Conservation (phyloP, 1,140 invertebrate genomes). For the Drosophila nasuta region DNA sequence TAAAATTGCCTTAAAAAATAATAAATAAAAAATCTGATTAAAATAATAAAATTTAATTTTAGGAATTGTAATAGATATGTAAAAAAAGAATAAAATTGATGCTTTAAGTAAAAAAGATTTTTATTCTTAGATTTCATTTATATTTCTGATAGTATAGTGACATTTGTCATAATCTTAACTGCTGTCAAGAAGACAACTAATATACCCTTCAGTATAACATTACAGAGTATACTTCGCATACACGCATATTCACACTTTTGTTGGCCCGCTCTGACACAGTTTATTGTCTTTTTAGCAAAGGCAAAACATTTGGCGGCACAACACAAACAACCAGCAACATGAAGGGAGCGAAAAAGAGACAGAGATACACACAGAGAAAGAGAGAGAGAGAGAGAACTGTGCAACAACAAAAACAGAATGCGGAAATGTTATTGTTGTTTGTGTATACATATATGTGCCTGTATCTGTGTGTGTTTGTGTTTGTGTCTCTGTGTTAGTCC, state of each 20-base stretch:
- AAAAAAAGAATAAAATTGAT: no score
- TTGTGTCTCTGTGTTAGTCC: conserved; percentile 12
- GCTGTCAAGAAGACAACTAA: not conserved
- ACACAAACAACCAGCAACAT: conserved; percentile 46
- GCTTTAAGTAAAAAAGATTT: no score
- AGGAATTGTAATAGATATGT: no score
- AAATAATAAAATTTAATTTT: no score
- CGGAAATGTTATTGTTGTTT: conserved; percentile 59
- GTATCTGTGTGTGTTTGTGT: conserved; percentile 11
- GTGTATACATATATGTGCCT: conserved; percentile 4
- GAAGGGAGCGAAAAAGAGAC: not conserved
- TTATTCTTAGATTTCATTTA: no score
- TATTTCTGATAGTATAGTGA: no score
- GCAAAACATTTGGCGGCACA: conserved; percentile 67
- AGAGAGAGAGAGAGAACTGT: no score
- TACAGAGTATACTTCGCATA: conserved; percentile 45
- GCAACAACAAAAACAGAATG: conserved; percentile 58
- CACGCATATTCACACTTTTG: conserved; percentile 35
- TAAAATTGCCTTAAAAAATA: not conserved
- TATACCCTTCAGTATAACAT: conserved; percentile 12
- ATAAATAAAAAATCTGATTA: not conserved
- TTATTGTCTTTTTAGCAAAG: conserved; percentile 76
- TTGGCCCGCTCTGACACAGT: conserved; percentile 57
- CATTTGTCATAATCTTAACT: no score
- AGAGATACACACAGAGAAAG: not conserved